Conservation (phyloP, 2,797 vertebrate species). For the Ctenosaura bakeri region DNA sequence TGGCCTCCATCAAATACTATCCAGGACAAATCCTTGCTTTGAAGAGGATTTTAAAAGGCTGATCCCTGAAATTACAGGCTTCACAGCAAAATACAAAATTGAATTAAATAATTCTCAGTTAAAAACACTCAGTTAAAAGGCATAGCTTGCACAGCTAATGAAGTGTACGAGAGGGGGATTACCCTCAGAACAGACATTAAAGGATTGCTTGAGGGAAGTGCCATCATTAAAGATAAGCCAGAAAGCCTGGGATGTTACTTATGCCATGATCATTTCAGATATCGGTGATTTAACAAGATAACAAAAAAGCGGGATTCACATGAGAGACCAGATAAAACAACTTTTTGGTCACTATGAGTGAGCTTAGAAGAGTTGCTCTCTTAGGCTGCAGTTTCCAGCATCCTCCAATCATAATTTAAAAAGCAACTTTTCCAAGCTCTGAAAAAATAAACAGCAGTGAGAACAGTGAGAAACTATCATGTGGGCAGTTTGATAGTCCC, state of each 20-base stretch:
- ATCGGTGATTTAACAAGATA: not conserved
- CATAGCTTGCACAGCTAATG: not conserved
- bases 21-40: not conserved
- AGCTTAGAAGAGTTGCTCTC: no score
- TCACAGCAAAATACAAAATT: not conserved
- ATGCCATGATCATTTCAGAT: not conserved
- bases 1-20: not conserved
- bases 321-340: not conserved
- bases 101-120: not conserved
- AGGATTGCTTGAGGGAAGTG: not conserved
- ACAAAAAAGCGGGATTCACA: not conserved
- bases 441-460: not conserved
- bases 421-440: no score
- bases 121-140: not conserved
- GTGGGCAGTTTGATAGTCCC: not conserved
- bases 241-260: not conserved
- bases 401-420: no score
- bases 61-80: constrained; percentile 3
- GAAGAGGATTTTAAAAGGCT: not conserved
- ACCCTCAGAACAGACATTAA: not conserved
- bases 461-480: not conserved
- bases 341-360: not conserved
- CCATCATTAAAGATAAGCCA: not conserved
- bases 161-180: not conserved
- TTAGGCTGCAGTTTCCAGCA: no score